phyloP scores from a whole-genome alignment of 1,140 invertebrate genomes.

The Drosophila subobscura region DNA sequence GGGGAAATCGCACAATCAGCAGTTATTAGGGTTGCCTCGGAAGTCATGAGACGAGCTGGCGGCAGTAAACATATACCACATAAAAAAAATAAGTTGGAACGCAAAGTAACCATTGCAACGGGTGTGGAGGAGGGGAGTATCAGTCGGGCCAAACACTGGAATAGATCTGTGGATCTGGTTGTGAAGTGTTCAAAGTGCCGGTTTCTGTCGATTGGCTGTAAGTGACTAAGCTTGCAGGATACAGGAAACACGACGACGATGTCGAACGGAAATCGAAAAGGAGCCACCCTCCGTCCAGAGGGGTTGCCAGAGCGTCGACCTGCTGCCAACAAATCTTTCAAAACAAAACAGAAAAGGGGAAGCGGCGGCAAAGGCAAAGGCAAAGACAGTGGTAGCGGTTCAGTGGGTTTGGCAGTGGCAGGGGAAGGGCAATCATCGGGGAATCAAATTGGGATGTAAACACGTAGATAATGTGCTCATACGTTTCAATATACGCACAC shows the following conservation, averaged over 20 bases:
- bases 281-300: slow-evolving; percentile 42
- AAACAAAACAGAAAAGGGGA: slow-evolving; percentile 53
- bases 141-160: neutral
- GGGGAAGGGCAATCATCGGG: slow-evolving; percentile 62
- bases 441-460: slow-evolving; percentile 83
- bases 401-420: neutral
- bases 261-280: slow-evolving; percentile 66
- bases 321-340: slow-evolving; percentile 69
- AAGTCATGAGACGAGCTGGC: slow-evolving; percentile 61
- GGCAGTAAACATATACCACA: slow-evolving; percentile 46
- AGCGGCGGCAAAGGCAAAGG: slow-evolving; percentile 6
- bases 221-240: slow-evolving; percentile 66
- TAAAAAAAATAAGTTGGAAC: slow-evolving; percentile 35
- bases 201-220: slow-evolving; percentile 45
- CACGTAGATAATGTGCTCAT: slow-evolving; percentile 82
- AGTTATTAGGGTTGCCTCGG: slow-evolving; percentile 76
- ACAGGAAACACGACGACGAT: slow-evolving; percentile 44
- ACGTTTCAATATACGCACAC: slow-evolving; percentile 71
- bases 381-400: neutral
- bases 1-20: slow-evolving; percentile 76
- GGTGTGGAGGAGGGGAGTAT: neutral
- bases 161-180: slow-evolving; percentile 20
- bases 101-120: slow-evolving; percentile 38
- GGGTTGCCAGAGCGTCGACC: slow-evolving; percentile 49
- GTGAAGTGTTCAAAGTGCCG: slow-evolving; percentile 21